Evolutionary conservation across 2,797 vertebrate genomes (phyloP), one percentile per base, ranked within the genome.

Genomic region (Schizopygopsis pylzovi): DNA sequence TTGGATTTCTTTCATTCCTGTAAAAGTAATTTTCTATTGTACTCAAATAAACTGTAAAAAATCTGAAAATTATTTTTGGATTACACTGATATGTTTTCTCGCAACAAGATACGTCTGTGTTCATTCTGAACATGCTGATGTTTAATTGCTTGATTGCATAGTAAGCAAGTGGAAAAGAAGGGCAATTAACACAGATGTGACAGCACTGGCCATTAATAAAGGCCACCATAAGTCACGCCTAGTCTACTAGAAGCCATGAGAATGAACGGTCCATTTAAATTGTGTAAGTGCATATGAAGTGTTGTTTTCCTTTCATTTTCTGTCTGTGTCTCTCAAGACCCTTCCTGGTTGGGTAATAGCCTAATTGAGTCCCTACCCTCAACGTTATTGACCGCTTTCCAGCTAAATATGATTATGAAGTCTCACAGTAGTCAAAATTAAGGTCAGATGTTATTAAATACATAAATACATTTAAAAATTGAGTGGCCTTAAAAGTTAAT

Each of bases 11-110:
- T 79, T 61, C 1, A 41, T 20, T 65, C 41, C 37, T 68, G 15
- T 71, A 33, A 76, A 37, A 43, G 47, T 18, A 33, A 71, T 79
- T 70, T 65, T 28, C 16, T 11, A 18, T 39, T 77, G 72, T 77
- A 41, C 47, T 77, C 41, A 33, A n/a, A 80, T 61, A 39, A 75
- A 84, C 9, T 63, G 20, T 47, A 56, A 7, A 81, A 52, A 45
- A 39, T 68, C 65, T 9, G 37, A 28, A 61, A 61, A 79, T 43
- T 43, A 41, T 22, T 61, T 61, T 61, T 61, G 54, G 13, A 79
- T 18, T 61, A 9, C 56, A 61, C 10, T 76, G 22, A 43, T 79
- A 75, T 6, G 22, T 25, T 37, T 79, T 61, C 43, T 16, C 0
- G 8, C 37, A 59, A 78, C 20, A 78, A 16, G 22, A 43, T 78